Percentiles rank a stretch among this genome's conserved stretches.
phyloP scores from a whole-genome alignment of 2,888 invertebrate genomes.

The Pilophorus perplexus region DNA sequence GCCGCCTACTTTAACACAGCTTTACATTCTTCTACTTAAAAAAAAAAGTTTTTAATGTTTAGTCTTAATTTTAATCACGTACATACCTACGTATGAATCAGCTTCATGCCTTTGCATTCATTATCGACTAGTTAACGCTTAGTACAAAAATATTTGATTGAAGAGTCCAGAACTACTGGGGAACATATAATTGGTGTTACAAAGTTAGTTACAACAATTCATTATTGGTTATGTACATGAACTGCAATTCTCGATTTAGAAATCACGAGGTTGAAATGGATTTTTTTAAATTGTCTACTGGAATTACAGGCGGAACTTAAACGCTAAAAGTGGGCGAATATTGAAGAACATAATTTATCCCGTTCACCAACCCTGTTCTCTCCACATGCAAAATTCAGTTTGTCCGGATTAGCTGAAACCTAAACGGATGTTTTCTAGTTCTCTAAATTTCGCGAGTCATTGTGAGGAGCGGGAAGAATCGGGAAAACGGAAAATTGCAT shows the following conservation, averaged over 20 bases:
- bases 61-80: too few relatives aligned
- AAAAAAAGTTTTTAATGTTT: too few relatives aligned
- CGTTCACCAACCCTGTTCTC: conserved; percentile 13
- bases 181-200: background rate
- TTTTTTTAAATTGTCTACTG: background rate
- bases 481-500: conserved; percentile 5
- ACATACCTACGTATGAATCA: too few relatives aligned
- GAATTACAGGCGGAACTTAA: background rate
- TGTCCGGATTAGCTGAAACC: background rate
- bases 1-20: too few relatives aligned
- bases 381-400: conserved; percentile 18
- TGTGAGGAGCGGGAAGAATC: background rate
- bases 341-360: conserved; percentile 5
- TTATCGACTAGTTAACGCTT: conserved; percentile 38
- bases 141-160: conserved; percentile 36
- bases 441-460: too few relatives aligned
- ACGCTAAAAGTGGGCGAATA: too few relatives aligned
- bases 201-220: conserved; percentile 6
- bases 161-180: conserved; percentile 5
- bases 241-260: too few relatives aligned
- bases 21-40: too few relatives aligned
- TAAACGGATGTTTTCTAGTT: background rate
- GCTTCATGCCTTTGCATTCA: conserved; percentile 3
- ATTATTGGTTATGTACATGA: conserved; percentile 27
- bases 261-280: too few relatives aligned